Evolutionary conservation across 1,140 invertebrate species (phyloP), one percentile per base, ranked within the genome.

Genomic region (Mya arenaria): DNA sequence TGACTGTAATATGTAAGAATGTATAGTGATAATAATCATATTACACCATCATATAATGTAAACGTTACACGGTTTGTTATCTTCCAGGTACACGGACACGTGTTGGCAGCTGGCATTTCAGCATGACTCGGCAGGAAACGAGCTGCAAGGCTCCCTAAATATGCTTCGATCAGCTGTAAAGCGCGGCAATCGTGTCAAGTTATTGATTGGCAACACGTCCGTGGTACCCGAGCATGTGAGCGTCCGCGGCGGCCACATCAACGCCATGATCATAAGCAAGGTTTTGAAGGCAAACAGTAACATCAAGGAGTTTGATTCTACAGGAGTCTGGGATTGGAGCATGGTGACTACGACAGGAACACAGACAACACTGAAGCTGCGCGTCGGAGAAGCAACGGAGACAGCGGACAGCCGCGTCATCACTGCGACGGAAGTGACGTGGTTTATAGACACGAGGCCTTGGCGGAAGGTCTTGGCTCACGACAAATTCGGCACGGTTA

Each of bases 41-140:
- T n/a, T n/a, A n/a, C n/a, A n/a, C n/a, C n/a, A n/a, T n/a, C n/a
- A n/a, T n/a, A n/a, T n/a, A n/a, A n/a, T n/a, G n/a, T n/a, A n/a
- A n/a, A n/a, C n/a, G n/a, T 52, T 52, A 8, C 8, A 62, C 30
- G 32, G 4, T 8, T 65, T 34, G 13, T 4, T 65, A 34, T 6
- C n/a, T 34, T 65, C n/a, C 3, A 65, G 69, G 69, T 36, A 30
- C 32, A 48, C 52, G 0, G 69, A 73, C 34, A 19, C 44, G 13
- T 73, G 69, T 23, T 73, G 69, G 69, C n/a, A 28, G 32, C 44
- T 73, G 28, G 69, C 69, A 15, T 73, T 56, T 30, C n/a, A 56
- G 17, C 69, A 73, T 58, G 69, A 73, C 44, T 44, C 8, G 8
- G 19, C 44, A 0, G 69, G 69, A 36, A 73, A 73, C 6, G 1